Evolutionary conservation across 2,888 invertebrate species (phyloP), one percentile per base, ranked within the genome.

Genomic region (Zygaena filipendulae): DNA sequence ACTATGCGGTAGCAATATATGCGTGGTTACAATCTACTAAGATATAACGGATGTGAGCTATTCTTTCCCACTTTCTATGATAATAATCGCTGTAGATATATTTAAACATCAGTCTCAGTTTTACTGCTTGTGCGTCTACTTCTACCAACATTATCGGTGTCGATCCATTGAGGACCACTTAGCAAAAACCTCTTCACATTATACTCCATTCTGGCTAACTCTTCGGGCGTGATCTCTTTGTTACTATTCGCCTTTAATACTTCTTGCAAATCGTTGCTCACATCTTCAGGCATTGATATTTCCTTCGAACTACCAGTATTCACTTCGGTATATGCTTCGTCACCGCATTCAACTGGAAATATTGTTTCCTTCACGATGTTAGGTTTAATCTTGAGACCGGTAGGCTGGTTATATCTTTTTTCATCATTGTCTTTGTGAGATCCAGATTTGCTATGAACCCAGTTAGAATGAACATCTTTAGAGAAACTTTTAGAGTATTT

Each of bases 181-280:
- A 87, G 72, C 43, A 88, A 62, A 59, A 88, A 88, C 56, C 87
- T 85, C 60, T 87, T 88, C n/a, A 88, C 88, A 54, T 88, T 87
- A 50, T 87, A 87, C 53, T 88, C 88, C 87, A 88, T 88, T 53
- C 87, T 83, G 11, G 86, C 87, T 43, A 87, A 82, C 54, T 85
- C 85, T 42, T 84, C 83, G 5, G 81, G 67, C 11, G 79, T 63
- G 34, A 79, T 71, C 29, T 71, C 66, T 38, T 67, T 72, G 25
- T 69, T 66, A 8, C 55, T 53, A 37, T 67, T 70, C 3, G 53
- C 51, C 35, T 63, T 59, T 19, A 68, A 48, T 3, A 54, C 57
- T 25, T 66, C 60, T 16, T 47, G 37, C 25, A 66, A 45, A 29
- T 59, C 58, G 36, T 61, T 66, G 11, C 49, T 54, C 2, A 55